Percentiles rank a stretch among this genome's conserved stretches.
These are phyloP conservation scores for Antrozous pallidus DNA, from an alignment of 2,797 vertebrate species.

Conservation along the genomic window DNA sequence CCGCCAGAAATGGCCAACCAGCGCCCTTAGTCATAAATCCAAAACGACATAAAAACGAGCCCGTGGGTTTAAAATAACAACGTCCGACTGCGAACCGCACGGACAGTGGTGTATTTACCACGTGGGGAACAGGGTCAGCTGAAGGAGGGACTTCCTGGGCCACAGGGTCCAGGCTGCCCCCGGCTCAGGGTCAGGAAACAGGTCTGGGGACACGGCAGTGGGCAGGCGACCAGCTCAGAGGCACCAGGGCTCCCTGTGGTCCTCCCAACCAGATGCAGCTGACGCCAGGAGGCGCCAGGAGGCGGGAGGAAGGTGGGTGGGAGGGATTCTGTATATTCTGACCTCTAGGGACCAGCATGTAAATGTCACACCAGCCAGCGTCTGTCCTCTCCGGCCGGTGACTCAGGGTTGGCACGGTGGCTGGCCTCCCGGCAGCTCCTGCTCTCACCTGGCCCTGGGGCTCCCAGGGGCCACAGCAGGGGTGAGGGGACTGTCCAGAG, in stretches of 20 bases:
- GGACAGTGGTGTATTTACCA: neutral
- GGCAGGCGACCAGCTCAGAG: neutral
- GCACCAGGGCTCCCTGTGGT: neutral
- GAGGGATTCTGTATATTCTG: neutral
- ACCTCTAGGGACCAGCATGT: neutral
- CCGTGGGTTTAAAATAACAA: slow-evolving; percentile 42
- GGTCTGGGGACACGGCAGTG: neutral
- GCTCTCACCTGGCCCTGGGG: neutral
- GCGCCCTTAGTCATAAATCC: slow-evolving; percentile 41
- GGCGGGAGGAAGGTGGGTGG: too few species aligned
- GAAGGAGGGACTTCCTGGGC: neutral
- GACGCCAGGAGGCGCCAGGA: neutral
- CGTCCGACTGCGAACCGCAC: neutral
- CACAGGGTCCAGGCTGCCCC: neutral
- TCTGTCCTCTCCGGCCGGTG: neutral
- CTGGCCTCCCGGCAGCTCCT: too few species aligned
- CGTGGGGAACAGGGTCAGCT: fast-evolving
- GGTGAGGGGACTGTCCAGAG: neutral
- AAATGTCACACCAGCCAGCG: neutral
- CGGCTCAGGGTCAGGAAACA: neutral
- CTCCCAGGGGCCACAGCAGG: neutral
- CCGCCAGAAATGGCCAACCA: slow-evolving; percentile 7
- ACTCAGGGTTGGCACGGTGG: neutral
- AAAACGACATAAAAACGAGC: slow-evolving; percentile 51
- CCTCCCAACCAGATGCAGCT: neutral